These are phyloP conservation scores for Sycon ciliatum DNA, from an alignment of 37 sponge, comb jelly and placozoan genomes.

Conservation along the genomic window DNA sequence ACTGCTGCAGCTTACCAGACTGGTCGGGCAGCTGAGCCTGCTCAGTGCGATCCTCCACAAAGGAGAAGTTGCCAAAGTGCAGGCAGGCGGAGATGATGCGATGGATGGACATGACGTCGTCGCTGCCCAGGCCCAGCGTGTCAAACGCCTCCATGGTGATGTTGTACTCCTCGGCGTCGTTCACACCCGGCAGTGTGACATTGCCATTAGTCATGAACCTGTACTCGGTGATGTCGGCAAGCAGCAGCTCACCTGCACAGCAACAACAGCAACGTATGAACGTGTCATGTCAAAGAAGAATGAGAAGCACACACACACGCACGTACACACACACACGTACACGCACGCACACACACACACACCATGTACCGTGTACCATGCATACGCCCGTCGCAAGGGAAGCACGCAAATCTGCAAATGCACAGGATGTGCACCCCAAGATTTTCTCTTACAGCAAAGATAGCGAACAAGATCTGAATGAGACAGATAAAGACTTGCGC, in stretches of 20 bases:
- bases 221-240: constrained; percentile 59
- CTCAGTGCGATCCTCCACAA: constrained; percentile 93
- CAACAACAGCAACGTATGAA: neutral
- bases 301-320: no score
- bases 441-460: no score
- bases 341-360: no score
- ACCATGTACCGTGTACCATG: no score
- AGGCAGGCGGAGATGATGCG: constrained; percentile 77
- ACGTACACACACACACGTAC: no score
- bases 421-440: no score
- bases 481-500: no score
- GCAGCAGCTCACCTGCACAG: constrained; percentile 61
- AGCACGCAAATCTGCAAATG: no score
- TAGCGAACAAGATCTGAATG: no score
- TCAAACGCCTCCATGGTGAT: constrained; percentile 85
- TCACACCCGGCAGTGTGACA: constrained; percentile 64
- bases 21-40: constrained; percentile 88
- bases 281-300: neutral
- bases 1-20: no score
- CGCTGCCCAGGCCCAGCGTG: constrained; percentile 75
- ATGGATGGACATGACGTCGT: no score
- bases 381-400: no score
- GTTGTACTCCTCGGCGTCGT: constrained; percentile 64
- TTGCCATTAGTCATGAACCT: constrained; percentile 77
- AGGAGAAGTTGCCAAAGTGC: constrained; percentile 87